Evolutionary conservation across 2,113 vertebrate species (phyloP), one percentile per base, ranked within the genome.

Genomic region (Atherinomorus stipes): DNA sequence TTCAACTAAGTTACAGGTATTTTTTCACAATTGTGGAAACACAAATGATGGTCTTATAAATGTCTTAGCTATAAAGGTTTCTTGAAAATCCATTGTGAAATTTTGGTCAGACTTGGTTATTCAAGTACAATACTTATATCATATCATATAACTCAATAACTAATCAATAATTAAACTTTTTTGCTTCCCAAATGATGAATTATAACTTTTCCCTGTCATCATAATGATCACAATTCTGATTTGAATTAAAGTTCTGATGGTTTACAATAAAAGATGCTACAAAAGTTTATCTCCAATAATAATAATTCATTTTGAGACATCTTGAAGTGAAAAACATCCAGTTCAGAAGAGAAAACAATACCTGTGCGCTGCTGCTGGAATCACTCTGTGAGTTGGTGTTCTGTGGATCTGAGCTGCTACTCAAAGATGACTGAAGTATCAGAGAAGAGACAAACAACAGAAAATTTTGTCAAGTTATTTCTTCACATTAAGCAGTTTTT

Each of bases 341-440:
- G 18, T n/a, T 38, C 1, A 38, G 8, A 3, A 22, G 5, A 19
- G 3, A 57, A 16, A 2, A 64, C 11, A 34, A n/a, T 15, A 99
- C 98, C 96, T 97, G 96, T 2, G 95, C 95, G 77, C 95, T 96
- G 86, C 93, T 93, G 93, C 95, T 97, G 92, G 96, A 97, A 65
- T 99, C 96, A 0, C 95, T 98, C 82, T 96, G 96, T 66, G 96
- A 93, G 51, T 91, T 89, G 11, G 90, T 49, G 15, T 95, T 96
- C 88, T 96, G 97, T 13, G 89, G 94, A 82, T 96, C 96, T 0
- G 96, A 98, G 88, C 95, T 96, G 91, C 95, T 95, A 88, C 96
- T 96, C 87, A 97, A 95, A 0, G 96, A 98, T 3, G 96, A 98
- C 97, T 98, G 31, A 84, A 74, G 49, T 16, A 50, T 13, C 26